Evolutionary conservation across 2,888 invertebrate species (phyloP), one percentile per base, ranked within the genome.

Genomic region (Neuroscelio doddi): DNA sequence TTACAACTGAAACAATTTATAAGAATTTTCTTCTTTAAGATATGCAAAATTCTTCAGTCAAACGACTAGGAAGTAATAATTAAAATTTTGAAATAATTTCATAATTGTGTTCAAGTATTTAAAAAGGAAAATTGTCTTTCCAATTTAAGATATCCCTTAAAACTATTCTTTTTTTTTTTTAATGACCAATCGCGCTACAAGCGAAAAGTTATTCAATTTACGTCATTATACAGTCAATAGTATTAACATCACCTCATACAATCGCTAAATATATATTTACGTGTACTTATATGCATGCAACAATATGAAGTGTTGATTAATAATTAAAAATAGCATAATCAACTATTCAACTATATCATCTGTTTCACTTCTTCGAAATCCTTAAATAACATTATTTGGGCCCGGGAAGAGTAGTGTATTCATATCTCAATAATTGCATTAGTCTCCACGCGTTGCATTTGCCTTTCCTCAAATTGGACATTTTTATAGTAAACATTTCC

Each of bases 261-360:
- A 70, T 71, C 58, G 63, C 69, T 73, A 73, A 65, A 45, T 53
- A 53, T 53, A 42, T 70, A 69, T 69, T 49, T 56, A 78, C 73
- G 75, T 76, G 80, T 81, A 80, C 80, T 82, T 49, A 41, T 64
- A 83, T 76, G 80, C 82, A 83, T 83, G 82, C 83, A 82, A 82
- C 82, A 81, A 80, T 83, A 79, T 75, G 76, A 75, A 81, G 75
- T 79, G 64, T 58, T 72, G 65, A 65, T 49, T 56, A 57, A 74
- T 72, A 67, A 72, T 77, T 79, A 74, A 82, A 81, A 81, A 82
- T 83, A 81, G 73, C 52, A 39, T 74, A 71, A 69, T 69, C 71
- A 70, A 75, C 69, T 68, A 66, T 70, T 72, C 69, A 50, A 69
- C 62, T 52, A 42, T 66, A 56, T 61, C 52, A 17, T 53, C 42